phyloP scores from a whole-genome alignment of 2,113 vertebrate species.

The Triplophysa siluroides region DNA sequence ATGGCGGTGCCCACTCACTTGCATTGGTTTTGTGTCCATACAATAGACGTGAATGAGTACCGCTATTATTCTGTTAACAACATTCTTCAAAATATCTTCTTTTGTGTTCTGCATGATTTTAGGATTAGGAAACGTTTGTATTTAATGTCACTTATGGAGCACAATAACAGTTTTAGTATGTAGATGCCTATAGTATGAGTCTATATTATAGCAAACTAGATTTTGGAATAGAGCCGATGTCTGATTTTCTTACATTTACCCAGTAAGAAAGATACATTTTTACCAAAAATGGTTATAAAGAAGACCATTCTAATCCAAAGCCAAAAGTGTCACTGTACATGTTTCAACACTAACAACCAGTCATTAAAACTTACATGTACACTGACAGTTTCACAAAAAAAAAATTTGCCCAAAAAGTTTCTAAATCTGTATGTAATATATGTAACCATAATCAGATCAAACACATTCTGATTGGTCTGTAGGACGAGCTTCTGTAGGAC shows the following conservation, averaged over 20 bases:
- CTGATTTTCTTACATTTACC: background rate
- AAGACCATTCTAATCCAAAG: background rate
- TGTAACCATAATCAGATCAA: background rate
- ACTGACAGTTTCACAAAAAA: background rate
- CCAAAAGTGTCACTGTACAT: slow-evolving; percentile 9
- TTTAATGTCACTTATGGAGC: too few species aligned
- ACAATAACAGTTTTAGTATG: too few species aligned
- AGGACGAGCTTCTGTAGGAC: background rate
- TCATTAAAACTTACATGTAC: background rate
- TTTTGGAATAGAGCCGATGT: background rate
- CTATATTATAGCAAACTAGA: too few species aligned
- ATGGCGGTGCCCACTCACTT: too few species aligned
- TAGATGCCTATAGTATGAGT: too few species aligned
- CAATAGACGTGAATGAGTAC: too few species aligned
- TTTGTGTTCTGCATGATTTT: too few species aligned
- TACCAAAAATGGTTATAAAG: background rate
- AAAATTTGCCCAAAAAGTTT: background rate
- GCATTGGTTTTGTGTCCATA: too few species aligned
- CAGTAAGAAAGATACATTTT: background rate
- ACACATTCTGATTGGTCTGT: background rate
- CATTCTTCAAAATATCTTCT: too few species aligned
- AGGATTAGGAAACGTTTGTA: too few species aligned
- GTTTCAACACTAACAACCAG: slow-evolving; percentile 6
- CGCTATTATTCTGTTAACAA: too few species aligned
- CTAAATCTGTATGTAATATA: background rate